Evolutionary conservation across 2,888 invertebrate genomes (phyloP).

Genomic region (Lasioglossum malachurum): DNA sequence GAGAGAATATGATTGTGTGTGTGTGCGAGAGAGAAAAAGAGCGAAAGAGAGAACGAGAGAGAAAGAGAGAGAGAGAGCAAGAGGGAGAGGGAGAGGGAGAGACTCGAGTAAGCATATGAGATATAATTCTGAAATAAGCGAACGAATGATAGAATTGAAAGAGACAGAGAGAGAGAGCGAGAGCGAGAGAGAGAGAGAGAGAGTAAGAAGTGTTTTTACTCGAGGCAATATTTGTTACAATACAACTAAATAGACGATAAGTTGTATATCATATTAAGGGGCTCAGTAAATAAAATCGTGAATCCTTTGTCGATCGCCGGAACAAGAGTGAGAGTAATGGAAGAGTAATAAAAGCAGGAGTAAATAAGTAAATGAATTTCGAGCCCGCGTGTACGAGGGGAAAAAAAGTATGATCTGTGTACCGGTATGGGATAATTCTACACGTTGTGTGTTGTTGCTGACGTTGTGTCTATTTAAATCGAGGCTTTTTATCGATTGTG

Average conservation of each 20-base stretch:
- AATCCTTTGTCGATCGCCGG: conserved; percentile 59
- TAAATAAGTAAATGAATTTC: conserved; percentile 16
- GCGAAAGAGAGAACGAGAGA: conserved; percentile 9
- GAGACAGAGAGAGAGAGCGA: conserved; percentile 19
- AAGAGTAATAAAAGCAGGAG: background rate
- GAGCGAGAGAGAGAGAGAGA: conserved; percentile 43
- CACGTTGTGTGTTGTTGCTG: conserved; percentile 53
- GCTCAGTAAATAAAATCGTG: conserved; percentile 60
- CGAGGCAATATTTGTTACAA: conserved; percentile 84
- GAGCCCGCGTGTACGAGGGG: background rate
- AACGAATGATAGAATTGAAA: background rate
- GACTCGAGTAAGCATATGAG: background rate
- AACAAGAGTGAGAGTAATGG: conserved; percentile 10
- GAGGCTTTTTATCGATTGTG: conserved; percentile 47
- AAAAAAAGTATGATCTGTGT: conserved; percentile 42
- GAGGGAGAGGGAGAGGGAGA: conserved; percentile 19
- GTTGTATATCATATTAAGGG: conserved; percentile 73
- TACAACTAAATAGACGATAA: conserved; percentile 78
- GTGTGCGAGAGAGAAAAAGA: conserved; percentile 49
- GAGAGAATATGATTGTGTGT: background rate
- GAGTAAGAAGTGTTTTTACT: conserved; percentile 80
- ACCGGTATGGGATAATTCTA: conserved; percentile 13
- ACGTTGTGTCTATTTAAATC: conserved; percentile 38
- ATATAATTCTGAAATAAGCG: background rate
- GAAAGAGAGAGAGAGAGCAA: conserved; percentile 24